These are phyloP conservation scores for Etheostoma perlongum DNA, from an alignment of 2,797 vertebrate genomes.

Conservation along the genomic window DNA sequence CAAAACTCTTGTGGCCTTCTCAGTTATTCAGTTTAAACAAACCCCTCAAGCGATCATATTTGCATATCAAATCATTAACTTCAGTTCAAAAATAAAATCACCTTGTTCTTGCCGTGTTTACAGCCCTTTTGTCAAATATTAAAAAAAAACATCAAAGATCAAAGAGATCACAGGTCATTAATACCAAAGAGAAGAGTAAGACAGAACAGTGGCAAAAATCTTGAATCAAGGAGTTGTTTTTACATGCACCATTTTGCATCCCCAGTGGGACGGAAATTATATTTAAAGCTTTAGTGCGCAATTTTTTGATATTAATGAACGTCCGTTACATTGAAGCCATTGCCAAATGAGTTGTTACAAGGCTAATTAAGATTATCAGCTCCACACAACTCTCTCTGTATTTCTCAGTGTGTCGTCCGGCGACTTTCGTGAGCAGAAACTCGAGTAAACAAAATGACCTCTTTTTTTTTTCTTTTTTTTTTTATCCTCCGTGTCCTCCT, in stretches of 20 bases:
- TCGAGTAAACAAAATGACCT: too few relatives aligned
- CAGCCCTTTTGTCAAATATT: conserved; percentile 36
- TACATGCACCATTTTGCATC: conserved; percentile 42
- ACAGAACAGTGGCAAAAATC: neutral
- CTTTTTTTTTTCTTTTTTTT: too few relatives aligned
- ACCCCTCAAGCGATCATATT: conserved; percentile 33
- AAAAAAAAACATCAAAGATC: neutral
- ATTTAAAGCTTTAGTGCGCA: neutral
- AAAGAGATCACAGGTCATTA: conserved; percentile 20
- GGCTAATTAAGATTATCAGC: too few relatives aligned
- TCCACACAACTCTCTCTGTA: too few relatives aligned
- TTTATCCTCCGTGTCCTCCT: too few relatives aligned
- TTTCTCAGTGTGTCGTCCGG: too few relatives aligned
- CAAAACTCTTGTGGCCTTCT: conserved; percentile 28
- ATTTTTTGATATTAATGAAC: too few relatives aligned
- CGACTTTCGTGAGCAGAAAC: too few relatives aligned
- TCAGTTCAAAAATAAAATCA: conserved; percentile 41
- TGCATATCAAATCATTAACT: conserved; percentile 48
- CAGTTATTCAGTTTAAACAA: conserved; percentile 39
- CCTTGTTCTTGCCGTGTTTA: conserved; percentile 4
- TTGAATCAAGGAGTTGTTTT: conserved; percentile 27
- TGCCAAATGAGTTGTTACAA: too few relatives aligned
- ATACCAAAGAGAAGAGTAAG: neutral
- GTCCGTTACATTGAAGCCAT: too few relatives aligned
- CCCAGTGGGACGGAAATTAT: neutral